Evolutionary conservation across 2,113 vertebrate species (phyloP), one percentile per base, ranked within the genome.

Genomic region (Tetrao urogallus): DNA sequence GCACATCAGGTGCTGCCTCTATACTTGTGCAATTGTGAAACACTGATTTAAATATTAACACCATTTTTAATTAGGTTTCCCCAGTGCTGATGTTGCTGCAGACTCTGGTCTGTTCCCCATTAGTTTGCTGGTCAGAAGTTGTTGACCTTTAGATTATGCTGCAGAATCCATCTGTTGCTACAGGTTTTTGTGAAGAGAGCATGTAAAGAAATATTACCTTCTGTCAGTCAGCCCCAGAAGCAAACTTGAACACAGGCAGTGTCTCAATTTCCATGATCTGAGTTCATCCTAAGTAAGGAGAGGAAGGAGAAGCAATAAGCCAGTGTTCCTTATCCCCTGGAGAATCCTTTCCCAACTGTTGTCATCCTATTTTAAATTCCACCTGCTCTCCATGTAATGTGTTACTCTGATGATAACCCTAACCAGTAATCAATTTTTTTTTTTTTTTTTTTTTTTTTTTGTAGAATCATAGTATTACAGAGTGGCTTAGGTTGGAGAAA

Each of bases 151-250:
- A 89, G 82, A 91, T 92, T 83, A 67, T 88, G 60, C 82, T 86
- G 72, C 75, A 92, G 91, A 94, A 89, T 69, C 78, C 91, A 92
- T 94, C 94, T 93, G 87, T 95, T 94, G 91, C 92, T 95, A 60
- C 67, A 89, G 82, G 79, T 87, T 80, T 91, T 90, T 69, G 64
- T 64, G 86, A 72, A 85, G 34, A 87, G 28, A 80, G 54, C 60
- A 80, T 89, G 75, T 73, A 77, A 93, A 79, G 87, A 94, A 94
- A 93, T 89, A 36, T 28, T 87, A 45, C 82, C 79, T 91, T 42
- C 56, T 91, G 71, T 72, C 70, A 79, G 52, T 80, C 79, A 92
- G 54, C 56, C 89, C 11, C 43, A 40, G 76, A 95, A 96, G 92
- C 89, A 95, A 82, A 48, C 54, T 69, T 25, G 58, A 79, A 72